Conservation (phyloP, 2,888 invertebrate species). For the Lordiphosa andalusiaca region DNA sequence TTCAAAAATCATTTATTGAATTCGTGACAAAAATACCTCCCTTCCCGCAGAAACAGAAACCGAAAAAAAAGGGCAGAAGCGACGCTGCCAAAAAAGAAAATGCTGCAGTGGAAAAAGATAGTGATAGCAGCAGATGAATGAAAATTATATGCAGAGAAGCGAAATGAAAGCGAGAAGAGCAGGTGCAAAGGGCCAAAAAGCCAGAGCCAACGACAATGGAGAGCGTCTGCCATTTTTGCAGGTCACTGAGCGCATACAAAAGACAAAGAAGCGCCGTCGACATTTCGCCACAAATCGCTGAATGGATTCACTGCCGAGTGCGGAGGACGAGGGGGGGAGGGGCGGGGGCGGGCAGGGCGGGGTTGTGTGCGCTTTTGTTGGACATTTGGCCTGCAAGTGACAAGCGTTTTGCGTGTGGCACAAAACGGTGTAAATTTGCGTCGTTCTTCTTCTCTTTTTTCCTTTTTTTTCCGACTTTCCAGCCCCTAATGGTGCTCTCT, state of each 20-base stretch:
- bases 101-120: slow-evolving; percentile 3
- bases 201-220: slow-evolving; percentile 48
- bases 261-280: slow-evolving; percentile 61
- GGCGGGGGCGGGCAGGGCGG: not conserved
- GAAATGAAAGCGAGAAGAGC: slow-evolving; percentile 44
- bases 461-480: slow-evolving; percentile 3
- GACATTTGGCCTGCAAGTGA: slow-evolving; percentile 61
- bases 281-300: slow-evolving; percentile 70
- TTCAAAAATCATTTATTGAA: slow-evolving; percentile 75
- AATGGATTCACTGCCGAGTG: slow-evolving; percentile 37
- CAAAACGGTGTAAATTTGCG: slow-evolving; percentile 58
- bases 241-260: slow-evolving; percentile 78
- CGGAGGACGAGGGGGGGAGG: not conserved
- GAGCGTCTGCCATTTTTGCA: slow-evolving; percentile 78
- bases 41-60: not conserved
- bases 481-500: too few species aligned
- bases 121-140: slow-evolving; percentile 11
- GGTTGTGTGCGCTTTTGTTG: slow-evolving; percentile 45
- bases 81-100: not conserved
- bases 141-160: slow-evolving; percentile 12
- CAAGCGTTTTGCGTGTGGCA: slow-evolving; percentile 71
- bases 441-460: slow-evolving; percentile 17
- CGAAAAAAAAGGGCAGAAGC: slow-evolving; percentile 1
- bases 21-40: slow-evolving; percentile 68
- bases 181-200: slow-evolving; percentile 7